Evolutionary conservation across 2,888 invertebrate species (phyloP).

Genomic region (Pegoplata infirma): DNA sequence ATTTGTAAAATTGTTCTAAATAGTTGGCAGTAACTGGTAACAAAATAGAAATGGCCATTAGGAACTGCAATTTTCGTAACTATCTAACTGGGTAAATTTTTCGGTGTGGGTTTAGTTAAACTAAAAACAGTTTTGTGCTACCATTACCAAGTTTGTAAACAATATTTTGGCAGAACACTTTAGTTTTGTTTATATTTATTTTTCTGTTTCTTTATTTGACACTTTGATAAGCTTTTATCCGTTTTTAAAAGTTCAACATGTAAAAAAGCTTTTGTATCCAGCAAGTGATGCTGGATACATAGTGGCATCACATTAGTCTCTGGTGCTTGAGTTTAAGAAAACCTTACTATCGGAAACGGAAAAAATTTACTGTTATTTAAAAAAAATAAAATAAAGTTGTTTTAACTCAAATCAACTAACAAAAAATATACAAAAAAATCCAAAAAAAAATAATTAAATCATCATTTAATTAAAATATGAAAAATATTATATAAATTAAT

Average conservation of each 20-base stretch:
- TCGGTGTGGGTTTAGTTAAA: too few species aligned
- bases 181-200: background rate
- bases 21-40: too few species aligned
- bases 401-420: background rate
- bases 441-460: background rate
- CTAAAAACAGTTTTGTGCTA: too few species aligned
- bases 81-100: too few species aligned
- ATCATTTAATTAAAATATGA: too few species aligned
- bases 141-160: too few species aligned
- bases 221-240: background rate
- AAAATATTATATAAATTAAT: background rate
- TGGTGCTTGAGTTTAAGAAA: conserved; percentile 26
- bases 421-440: background rate
- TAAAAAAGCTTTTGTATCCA: conserved; percentile 36
- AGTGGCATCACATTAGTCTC: conserved; percentile 35
- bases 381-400: conserved; percentile 13
- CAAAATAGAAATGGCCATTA: too few species aligned
- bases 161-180: too few species aligned
- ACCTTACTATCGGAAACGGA: conserved; percentile 4
- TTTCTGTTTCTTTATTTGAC: background rate
- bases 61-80: too few species aligned
- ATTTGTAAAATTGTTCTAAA: too few species aligned
- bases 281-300: conserved; percentile 47
- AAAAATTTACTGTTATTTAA: conserved; percentile 17
- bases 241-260: background rate